These are phyloP conservation scores for Thalassarche chlororhynchos DNA, from an alignment of 2,113 vertebrate genomes.

Conservation along the genomic window DNA sequence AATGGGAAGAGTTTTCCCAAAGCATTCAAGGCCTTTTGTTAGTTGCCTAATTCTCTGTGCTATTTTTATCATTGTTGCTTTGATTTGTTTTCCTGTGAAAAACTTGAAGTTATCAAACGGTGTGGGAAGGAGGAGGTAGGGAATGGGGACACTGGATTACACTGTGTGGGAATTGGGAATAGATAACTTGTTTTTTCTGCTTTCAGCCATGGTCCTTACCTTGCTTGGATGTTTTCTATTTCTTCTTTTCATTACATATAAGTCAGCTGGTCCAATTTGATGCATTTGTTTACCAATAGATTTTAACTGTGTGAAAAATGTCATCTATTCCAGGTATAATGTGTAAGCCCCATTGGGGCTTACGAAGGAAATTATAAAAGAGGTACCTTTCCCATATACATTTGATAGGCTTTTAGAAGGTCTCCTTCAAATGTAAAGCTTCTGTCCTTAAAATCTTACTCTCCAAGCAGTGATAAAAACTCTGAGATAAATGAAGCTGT, in stretches of 20 bases:
- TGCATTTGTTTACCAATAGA: background rate
- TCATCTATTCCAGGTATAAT: background rate
- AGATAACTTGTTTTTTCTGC: background rate
- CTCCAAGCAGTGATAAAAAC: background rate
- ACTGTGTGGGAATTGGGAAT: background rate
- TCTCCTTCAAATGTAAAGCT: background rate
- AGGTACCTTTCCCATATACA: background rate
- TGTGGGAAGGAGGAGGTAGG: background rate
- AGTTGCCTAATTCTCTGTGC: background rate
- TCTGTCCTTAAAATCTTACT: background rate
- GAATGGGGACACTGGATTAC: background rate
- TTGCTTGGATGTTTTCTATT: background rate
- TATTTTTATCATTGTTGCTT: background rate
- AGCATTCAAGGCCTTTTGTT: background rate
- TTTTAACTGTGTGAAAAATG: slow-evolving; percentile 28
- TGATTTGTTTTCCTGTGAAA: background rate
- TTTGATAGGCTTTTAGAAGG: background rate
- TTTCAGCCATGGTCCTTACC: background rate
- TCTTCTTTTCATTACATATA: background rate
- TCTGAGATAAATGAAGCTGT: background rate
- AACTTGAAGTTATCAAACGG: background rate
- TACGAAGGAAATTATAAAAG: background rate
- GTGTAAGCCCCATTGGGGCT: background rate
- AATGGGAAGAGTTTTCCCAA: background rate
- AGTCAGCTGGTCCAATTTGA: background rate